Percentiles rank a stretch among this genome's conserved stretches.
phyloP scores from a whole-genome alignment of 1,140 invertebrate genomes.

The Hycleus cichorii region DNA sequence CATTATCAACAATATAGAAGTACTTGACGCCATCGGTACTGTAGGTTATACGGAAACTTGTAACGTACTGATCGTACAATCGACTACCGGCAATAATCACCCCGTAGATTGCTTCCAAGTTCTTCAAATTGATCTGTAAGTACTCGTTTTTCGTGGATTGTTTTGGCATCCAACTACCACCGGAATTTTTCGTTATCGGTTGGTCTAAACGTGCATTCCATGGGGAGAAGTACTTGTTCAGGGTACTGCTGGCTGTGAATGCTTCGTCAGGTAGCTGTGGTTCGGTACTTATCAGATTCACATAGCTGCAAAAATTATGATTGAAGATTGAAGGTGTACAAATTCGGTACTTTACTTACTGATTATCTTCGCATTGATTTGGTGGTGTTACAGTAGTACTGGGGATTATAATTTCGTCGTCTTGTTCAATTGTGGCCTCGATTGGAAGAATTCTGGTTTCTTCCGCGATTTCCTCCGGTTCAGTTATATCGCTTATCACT shows the following conservation, averaged over 20 bases:
- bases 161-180: slow-evolving; percentile 58
- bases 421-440: not conserved
- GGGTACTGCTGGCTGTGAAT: slow-evolving; percentile 52
- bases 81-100: slow-evolving; percentile 60
- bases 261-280: slow-evolving; percentile 46
- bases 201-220: slow-evolving; percentile 45
- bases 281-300: slow-evolving; percentile 49
- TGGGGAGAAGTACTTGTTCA: slow-evolving; percentile 44
- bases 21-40: slow-evolving; percentile 40
- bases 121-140: slow-evolving; percentile 61
- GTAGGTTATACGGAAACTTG: slow-evolving; percentile 64
- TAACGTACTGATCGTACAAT: slow-evolving; percentile 60
- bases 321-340: slow-evolving; percentile 2
- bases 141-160: slow-evolving; percentile 52
- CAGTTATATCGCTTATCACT: not conserved
- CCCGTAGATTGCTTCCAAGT: slow-evolving; percentile 61
- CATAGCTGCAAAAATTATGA: slow-evolving; percentile 9
- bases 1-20: slow-evolving; percentile 25
- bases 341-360: slow-evolving; percentile 28
- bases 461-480: not conserved
- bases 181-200: slow-evolving; percentile 27
- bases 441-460: not conserved
- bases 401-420: not conserved
- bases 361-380: slow-evolving; percentile 41
- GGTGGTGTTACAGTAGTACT: slow-evolving; percentile 22